phyloP scores from a whole-genome alignment of 2,888 invertebrate genomes.

The Xestia rhomboidea region DNA sequence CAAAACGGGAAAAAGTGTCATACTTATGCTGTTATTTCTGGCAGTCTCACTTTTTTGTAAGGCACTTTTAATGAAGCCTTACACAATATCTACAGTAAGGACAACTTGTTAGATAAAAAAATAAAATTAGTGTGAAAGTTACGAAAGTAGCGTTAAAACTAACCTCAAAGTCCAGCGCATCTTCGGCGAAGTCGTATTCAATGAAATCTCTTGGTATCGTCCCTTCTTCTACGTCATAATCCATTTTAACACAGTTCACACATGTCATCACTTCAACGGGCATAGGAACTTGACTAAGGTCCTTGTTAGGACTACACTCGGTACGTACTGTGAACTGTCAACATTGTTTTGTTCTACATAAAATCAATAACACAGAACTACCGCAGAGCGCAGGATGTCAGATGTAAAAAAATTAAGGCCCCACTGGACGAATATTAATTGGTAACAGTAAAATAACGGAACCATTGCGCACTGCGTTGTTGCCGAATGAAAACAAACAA shows the following conservation, averaged over 20 bases:
- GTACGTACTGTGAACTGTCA: slow-evolving; percentile 25
- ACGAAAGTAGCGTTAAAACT: slow-evolving; percentile 66
- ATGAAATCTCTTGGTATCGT: slow-evolving; percentile 82
- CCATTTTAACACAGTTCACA: slow-evolving; percentile 83
- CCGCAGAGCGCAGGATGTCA: slow-evolving; percentile 25
- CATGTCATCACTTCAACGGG: slow-evolving; percentile 76
- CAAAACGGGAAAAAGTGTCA: not conserved
- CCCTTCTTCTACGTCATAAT: slow-evolving; percentile 84
- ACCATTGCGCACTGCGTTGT: slow-evolving; percentile 20
- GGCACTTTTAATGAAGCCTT: slow-evolving; percentile 1
- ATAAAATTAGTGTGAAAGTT: not conserved
- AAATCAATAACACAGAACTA: slow-evolving; percentile 60
- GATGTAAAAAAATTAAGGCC: not conserved
- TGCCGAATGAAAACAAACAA: slow-evolving; percentile 51
- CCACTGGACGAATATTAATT: not conserved
- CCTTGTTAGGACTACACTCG: slow-evolving; percentile 37
- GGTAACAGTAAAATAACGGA: not conserved
- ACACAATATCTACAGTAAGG: not conserved
- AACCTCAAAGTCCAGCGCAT: slow-evolving; percentile 89
- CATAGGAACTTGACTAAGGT: slow-evolving; percentile 14
- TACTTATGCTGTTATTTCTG: slow-evolving; percentile 2
- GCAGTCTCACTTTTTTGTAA: not conserved
- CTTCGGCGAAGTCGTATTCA: slow-evolving; percentile 87
- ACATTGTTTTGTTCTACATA: slow-evolving; percentile 60
- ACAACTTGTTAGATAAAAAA: not conserved